Evolutionary conservation across 2,888 invertebrate species (phyloP), one percentile per base, ranked within the genome.

Genomic region (Volucella bombylans): DNA sequence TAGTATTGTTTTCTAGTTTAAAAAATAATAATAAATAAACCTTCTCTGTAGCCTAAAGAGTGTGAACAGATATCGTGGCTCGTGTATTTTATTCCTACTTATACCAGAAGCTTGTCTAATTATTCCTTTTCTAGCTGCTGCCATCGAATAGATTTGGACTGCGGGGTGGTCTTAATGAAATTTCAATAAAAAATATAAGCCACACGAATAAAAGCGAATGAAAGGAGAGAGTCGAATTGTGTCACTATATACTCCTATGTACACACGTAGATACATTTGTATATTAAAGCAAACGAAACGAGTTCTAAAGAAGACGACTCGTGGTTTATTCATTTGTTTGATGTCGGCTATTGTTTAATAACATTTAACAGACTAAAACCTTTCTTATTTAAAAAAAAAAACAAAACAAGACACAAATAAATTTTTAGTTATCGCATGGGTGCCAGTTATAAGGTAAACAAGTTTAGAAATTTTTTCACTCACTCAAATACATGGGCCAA

Each of bases 11-110:
- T n/a, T 14, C 38, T 43, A 47, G 52, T 55, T 14, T 8, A 45
- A 15, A 55, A 78, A 69, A 62, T 62, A 69, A 62, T 41, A n/a
- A 43, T 31, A 49, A 77, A 78, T 78, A 78, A 78, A 78, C 71
- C 49, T 62, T 71, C 38, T 55, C n/a, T 23, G 14, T 57, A 39
- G 39, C n/a, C 6, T 52, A 62, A 31, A 31, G 31, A 38, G 50
- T 45, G 62, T 78, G 43, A 45, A 55, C 41, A 57, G n/a, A 69
- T 9, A 39, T 39, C 39, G 38, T 39, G n/a, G 12, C 43, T 38
- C 49, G 15, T 68, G 68, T 68, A 12, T 47, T 47, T 67, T 57
- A 65, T 43, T 76, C 59, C 52, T 68, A 23, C 14, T 45, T 52
- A 52, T 76, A 39, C 59, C 50, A 18, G 43, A 43, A 39, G 11